Percentiles rank a stretch among this genome's conserved stretches.
These are phyloP conservation scores for Drosophila neoperkinsi DNA, from an alignment of 2,888 invertebrate species.

Conservation along the genomic window DNA sequence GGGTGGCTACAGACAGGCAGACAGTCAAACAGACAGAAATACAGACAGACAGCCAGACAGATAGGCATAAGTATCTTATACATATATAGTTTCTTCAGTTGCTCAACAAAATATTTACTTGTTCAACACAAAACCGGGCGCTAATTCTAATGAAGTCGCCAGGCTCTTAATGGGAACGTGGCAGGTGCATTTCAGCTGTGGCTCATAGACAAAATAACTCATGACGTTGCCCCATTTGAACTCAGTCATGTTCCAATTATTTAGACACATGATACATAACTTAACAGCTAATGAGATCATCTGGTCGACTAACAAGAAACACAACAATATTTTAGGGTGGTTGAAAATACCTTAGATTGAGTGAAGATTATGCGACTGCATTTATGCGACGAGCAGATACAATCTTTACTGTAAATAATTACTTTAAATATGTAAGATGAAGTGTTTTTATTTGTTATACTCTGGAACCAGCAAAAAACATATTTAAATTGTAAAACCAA, in stretches of 20 bases:
- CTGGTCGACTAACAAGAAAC: not conserved
- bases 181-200: conserved; percentile 60
- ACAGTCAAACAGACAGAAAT: not conserved
- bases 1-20: conserved; percentile 16
- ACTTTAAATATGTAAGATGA: not conserved
- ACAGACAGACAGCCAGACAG: not conserved
- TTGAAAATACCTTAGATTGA: conserved; percentile 6
- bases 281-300: conserved; percentile 49
- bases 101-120: conserved; percentile 64
- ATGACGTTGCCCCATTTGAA: conserved; percentile 25
- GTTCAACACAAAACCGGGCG: conserved; percentile 38
- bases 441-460: not conserved
- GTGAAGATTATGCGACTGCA: conserved; percentile 17
- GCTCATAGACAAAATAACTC: conserved; percentile 23
- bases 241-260: conserved; percentile 40
- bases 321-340: conserved; percentile 10
- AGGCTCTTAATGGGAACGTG: conserved; percentile 46
- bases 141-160: conserved; percentile 72
- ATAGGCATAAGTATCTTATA: conserved; percentile 3
- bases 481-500: not conserved
- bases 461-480: not conserved
- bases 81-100: conserved; percentile 6
- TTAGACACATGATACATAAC: conserved; percentile 36
- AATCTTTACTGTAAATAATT: not conserved
- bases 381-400: conserved; percentile 7